Base-by-base conservation (phyloP, 2,888 invertebrate species). In the Esperia sulphurella region DNA sequence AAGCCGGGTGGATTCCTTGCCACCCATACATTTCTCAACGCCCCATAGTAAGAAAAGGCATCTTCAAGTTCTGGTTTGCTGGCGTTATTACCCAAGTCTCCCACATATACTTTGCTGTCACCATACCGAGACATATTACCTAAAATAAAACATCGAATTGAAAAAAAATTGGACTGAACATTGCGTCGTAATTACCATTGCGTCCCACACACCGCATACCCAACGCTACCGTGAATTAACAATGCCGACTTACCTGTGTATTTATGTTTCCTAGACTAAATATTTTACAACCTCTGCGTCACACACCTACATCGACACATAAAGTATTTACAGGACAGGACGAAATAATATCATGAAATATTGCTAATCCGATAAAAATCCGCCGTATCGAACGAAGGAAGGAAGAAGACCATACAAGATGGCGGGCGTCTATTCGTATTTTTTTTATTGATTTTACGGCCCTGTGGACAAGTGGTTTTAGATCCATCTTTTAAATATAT, bases 101-200 rank as follows among this genome's bases (percentile, higher is more conserved):
- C 98, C 21, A 98, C 97, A 83, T 98, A 98, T 42, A 98, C 95
- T 85, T 98, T 98, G 73, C 97, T 96, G 85, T 97, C 97, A 59
- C 95, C 94, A 74, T 95, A 94, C 50, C 95, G 92, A 58, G 95
- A 94, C 94, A 95, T 95, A 75, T 83, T 84, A 50, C 47, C 57
- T 65, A 54, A 38, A 58, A 43, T 37, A 37, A 44, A 13, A 43
- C 28, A 37, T 2, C 14, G 1, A 39, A 14, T 14, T n/a, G 14
- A 35, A 35, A n/a, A 42, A 42, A 42, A 30, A 13, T 29, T 8
- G 8, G 10, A 30, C 35, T 30, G 21, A 21, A 21, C 13, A 30
- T 41, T 41, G 29, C 29, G 41, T 41, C 30, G 13, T n/a, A 21
- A 14, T 40, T 4, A 2, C n/a, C n/a, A 4, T 21, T 7, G 2